Evolutionary conservation across 2,888 invertebrate genomes (phyloP).

Genomic region (Cremastobaeus sp.): DNA sequence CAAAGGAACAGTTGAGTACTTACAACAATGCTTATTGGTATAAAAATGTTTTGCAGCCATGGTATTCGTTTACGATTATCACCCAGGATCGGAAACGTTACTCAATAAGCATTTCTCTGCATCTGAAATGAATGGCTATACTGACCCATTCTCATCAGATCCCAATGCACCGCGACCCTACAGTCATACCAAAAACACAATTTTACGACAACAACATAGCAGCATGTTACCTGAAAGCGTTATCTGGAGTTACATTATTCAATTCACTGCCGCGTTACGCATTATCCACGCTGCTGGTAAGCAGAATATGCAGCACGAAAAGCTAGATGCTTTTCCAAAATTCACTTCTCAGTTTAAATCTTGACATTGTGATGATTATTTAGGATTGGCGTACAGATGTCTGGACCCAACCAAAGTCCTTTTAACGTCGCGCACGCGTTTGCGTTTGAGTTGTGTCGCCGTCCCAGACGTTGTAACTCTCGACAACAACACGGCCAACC

Average conservation of each 20-base stretch:
- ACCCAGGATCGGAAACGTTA: constrained; percentile 93
- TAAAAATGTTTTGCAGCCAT: constrained; percentile 83
- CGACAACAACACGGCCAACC: constrained; percentile 85
- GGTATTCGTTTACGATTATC: constrained; percentile 97
- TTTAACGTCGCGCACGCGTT: constrained; percentile 85
- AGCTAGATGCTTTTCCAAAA: neutral
- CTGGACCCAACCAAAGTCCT: constrained; percentile 96
- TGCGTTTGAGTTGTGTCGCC: constrained; percentile 89
- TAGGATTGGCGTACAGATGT: constrained; percentile 87
- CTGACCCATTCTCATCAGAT: constrained; percentile 90
- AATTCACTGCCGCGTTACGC: constrained; percentile 94
- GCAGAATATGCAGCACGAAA: neutral
- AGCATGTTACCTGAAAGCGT: constrained; percentile 91
- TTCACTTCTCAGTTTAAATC: neutral
- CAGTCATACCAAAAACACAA: constrained; percentile 89
- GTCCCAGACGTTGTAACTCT: constrained; percentile 89
- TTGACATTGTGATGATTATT: neutral
- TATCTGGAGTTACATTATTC: constrained; percentile 97
- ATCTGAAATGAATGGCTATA: constrained; percentile 82
- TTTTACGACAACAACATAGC: constrained; percentile 86
- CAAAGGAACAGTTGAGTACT: neutral
- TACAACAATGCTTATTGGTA: neutral
- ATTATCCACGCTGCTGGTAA: constrained; percentile 88
- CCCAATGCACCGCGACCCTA: constrained; percentile 89
- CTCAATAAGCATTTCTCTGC: constrained; percentile 90